phyloP scores from a whole-genome alignment of 2,888 invertebrate species.

The Campoplex nolae region DNA sequence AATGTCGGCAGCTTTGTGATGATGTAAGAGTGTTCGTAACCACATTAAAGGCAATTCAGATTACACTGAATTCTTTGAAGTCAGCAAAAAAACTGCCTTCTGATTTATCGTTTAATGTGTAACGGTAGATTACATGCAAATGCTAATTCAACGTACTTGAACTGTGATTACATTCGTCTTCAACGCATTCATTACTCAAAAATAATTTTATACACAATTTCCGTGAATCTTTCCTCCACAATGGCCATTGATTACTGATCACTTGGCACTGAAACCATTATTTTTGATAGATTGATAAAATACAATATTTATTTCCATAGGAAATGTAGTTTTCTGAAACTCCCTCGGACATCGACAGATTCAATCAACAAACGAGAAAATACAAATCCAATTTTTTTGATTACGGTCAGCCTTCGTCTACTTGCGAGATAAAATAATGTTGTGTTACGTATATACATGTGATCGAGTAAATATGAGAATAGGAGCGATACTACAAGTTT shows the following conservation, averaged over 20 bases:
- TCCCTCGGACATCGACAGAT: background rate
- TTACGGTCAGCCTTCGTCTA: slow-evolving; percentile 13
- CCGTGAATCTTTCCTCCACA: background rate
- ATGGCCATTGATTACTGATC: background rate
- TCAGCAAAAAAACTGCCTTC: no score
- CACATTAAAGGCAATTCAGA: no score
- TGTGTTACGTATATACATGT: background rate
- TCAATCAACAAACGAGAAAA: background rate
- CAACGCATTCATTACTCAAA: no score
- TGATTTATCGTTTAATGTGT: no score
- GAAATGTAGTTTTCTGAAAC: background rate
- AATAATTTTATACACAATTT: no score
- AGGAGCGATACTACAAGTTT: background rate
- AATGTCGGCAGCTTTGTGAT: no score
- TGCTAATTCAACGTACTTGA: no score
- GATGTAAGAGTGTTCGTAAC: no score
- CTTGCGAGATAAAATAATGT: slow-evolving; percentile 9
- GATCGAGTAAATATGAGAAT: background rate
- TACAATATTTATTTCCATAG: background rate
- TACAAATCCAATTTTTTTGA: background rate
- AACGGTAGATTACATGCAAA: no score
- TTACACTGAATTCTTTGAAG: no score
- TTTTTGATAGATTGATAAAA: background rate
- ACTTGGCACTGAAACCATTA: background rate
- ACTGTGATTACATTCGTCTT: no score